Evolutionary conservation across 2,113 vertebrate genomes (phyloP), one percentile per base, ranked within the genome.

Genomic region (Sebastes fasciatus): DNA sequence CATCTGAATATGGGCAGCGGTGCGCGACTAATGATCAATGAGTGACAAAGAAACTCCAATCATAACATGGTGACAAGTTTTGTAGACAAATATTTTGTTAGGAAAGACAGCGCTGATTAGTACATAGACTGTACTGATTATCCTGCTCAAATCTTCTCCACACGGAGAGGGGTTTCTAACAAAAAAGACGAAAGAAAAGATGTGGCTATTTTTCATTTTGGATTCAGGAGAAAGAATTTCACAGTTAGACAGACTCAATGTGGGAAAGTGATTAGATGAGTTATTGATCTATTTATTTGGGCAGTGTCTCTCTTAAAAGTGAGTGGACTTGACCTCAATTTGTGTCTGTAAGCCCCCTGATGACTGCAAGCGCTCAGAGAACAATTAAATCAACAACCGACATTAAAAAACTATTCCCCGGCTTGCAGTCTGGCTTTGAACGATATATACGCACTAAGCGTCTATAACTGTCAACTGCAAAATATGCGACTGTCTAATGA

Each of bases 281-380:
- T 64, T 85, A 90, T 88, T 87, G 88, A 92, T 91, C 46, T 45
- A 52, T 93, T 86, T 86, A 82, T 91, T 90, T 86, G 74, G 83
- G 70, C 49, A 63, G 79, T 14, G 45, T 85, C 71, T 88, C 62
- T 63, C 34, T 81, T 82, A 51, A 86, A 84, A 83, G 70, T 82
- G 74, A 90, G 45, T 54, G 67, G 82, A 86, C 82, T 77, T 80
- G 57, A 83, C 80, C 77, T 88, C 74, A 80, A 58, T 90, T 86
- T 88, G 66, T 78, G 68, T 79, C 68, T 83, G 21, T 34, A 77
- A 72, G 45, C 77, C 61, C 21, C 55, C 11, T 69, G 69, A 86
- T 77, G 80, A 76, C 75, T 66, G 55, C 73, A 63, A 54, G 13
- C 68, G 57, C 23, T 77, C 48, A 21, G 10, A 63, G 65, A 79